phyloP scores from a whole-genome alignment of 2,113 vertebrate genomes.

The Scortum barcoo region DNA sequence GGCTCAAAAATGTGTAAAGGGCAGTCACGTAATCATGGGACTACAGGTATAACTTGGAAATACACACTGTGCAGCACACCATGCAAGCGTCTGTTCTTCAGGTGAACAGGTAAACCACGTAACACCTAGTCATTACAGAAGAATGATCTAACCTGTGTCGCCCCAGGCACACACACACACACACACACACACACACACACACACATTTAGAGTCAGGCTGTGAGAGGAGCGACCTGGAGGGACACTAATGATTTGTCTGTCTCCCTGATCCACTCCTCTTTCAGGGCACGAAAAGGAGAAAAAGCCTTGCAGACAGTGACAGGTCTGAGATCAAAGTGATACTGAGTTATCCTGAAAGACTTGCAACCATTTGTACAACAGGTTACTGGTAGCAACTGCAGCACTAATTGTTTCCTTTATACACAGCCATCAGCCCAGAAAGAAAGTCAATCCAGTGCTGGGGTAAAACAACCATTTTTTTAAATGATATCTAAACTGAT shows the following conservation, averaged over 20 bases:
- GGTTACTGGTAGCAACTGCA: not conserved
- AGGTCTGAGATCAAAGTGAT: too few relatives aligned
- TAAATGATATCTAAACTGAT: not conserved
- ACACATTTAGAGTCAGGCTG: not conserved
- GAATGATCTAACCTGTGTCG: constrained; percentile 4
- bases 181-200: constrained; percentile 3
- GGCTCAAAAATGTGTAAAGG: not conserved
- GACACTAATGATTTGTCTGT: constrained; percentile 3
- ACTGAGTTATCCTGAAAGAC: too few relatives aligned
- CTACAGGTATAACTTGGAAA: not conserved
- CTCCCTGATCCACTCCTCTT: not conserved
- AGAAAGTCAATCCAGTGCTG: not conserved
- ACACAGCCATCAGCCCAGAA: not conserved
- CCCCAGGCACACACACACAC: not conserved
- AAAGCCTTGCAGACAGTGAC: not conserved
- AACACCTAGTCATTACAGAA: constrained; percentile 23
- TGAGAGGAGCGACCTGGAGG: not conserved
- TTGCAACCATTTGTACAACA: not conserved
- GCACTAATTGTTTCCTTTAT: not conserved
- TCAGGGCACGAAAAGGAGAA: not conserved
- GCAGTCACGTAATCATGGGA: not conserved
- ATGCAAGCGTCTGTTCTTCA: not conserved
- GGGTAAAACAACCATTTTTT: not conserved
- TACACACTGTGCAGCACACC: not conserved
- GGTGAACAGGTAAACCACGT: not conserved